These are phyloP conservation scores for Pomatorhinus ruficollis DNA, from an alignment of 2,113 vertebrate genomes.

Conservation along the genomic window DNA sequence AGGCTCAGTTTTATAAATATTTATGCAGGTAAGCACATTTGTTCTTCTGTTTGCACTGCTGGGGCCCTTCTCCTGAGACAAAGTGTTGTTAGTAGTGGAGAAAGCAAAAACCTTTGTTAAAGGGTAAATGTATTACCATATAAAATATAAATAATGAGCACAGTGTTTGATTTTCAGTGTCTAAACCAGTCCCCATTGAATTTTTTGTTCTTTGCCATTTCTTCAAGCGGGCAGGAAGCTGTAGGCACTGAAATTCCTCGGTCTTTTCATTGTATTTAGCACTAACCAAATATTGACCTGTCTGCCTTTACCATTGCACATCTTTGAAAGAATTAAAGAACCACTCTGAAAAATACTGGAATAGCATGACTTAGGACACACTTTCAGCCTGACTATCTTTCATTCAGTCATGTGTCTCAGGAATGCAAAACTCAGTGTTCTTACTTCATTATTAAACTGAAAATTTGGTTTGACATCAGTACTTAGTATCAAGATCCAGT, in stretches of 20 bases:
- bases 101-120: background rate
- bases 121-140: background rate
- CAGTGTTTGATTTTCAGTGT: background rate
- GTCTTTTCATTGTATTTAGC: background rate
- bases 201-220: background rate
- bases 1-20: conserved; percentile 14
- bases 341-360: background rate
- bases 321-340: background rate
- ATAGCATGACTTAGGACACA: background rate
- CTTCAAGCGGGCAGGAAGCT: background rate
- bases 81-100: background rate
- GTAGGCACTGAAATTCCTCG: background rate
- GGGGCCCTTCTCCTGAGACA: background rate
- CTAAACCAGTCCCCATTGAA: background rate
- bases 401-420: background rate
- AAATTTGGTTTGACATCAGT: background rate
- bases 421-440: background rate
- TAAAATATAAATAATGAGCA: background rate
- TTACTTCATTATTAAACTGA: background rate
- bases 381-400: background rate
- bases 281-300: conserved; percentile 20
- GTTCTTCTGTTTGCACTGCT: background rate
- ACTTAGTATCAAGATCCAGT: background rate
- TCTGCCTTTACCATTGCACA: background rate
- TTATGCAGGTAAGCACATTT: background rate